Conservation (phyloP, 2,888 invertebrate species). For the Synanthedon formicaeformis region DNA sequence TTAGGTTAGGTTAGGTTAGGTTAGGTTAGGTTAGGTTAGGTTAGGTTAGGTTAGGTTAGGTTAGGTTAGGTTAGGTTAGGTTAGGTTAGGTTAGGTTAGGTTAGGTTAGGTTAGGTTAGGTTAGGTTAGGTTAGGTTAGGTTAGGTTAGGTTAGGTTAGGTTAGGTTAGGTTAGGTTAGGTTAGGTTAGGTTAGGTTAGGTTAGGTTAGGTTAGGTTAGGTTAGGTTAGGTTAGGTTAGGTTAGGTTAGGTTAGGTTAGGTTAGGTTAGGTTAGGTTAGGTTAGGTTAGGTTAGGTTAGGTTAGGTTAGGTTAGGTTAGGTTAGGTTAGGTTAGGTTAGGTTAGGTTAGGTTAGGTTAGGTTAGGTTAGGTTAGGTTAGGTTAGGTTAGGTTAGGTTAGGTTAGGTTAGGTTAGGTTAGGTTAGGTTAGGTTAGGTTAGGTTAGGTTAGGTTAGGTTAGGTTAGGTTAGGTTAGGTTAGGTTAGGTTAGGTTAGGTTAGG, state of each 20-base stretch:
- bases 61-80: neutral
- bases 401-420: conserved; percentile 4
- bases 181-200: conserved; percentile 1
- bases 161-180: neutral
- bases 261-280: neutral
- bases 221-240: conserved; percentile 1
- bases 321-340: neutral
- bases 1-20: neutral
- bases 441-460: conserved; percentile 1
- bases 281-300: conserved; percentile 1
- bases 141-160: neutral
- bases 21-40: neutral
- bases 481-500: conserved; percentile 7
- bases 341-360: conserved; percentile 1
- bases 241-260: conserved; percentile 1
- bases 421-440: conserved; percentile 4
- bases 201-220: conserved; percentile 1
- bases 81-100: neutral
- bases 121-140: conserved; percentile 1
- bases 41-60: conserved; percentile 1
- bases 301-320: conserved; percentile 1
- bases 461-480: conserved; percentile 7
- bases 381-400: conserved; percentile 4
- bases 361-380: neutral
- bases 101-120: neutral